Percentiles rank a stretch among this genome's conserved stretches.
phyloP scores from a whole-genome alignment of 2,113 vertebrate genomes.

The Nothobranchius furzeri region DNA sequence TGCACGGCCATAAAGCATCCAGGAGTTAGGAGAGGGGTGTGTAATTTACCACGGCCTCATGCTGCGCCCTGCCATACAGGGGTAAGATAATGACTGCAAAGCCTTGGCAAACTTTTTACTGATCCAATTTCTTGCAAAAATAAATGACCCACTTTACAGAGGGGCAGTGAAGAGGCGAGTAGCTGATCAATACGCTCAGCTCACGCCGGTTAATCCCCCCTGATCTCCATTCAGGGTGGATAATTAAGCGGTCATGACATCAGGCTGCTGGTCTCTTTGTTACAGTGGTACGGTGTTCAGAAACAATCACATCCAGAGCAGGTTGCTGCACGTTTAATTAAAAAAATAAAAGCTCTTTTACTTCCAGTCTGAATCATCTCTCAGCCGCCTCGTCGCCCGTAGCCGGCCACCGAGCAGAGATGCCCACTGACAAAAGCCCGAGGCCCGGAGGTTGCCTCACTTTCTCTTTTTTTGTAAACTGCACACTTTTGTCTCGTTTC shows the following conservation, averaged over 20 bases:
- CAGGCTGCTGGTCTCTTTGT: constrained; percentile 26
- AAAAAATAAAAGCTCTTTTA: constrained; percentile 20
- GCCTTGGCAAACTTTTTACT: constrained; percentile 77
- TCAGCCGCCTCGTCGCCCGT: constrained; percentile 32
- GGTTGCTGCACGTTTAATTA: constrained; percentile 37
- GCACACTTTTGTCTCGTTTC: constrained; percentile 81
- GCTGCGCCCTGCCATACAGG: constrained; percentile 73
- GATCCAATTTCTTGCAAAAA: constrained; percentile 70
- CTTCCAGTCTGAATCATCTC: constrained; percentile 55
- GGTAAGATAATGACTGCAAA: constrained; percentile 78
- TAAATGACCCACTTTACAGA: constrained; percentile 80
- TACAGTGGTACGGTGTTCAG: constrained; percentile 12
- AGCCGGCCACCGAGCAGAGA: constrained; percentile 69
- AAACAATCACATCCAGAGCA: constrained; percentile 36
- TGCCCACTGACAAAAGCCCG: constrained; percentile 74
- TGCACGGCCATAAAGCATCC: constrained; percentile 78
- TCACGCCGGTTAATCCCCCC: constrained; percentile 25
- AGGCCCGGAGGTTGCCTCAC: constrained; percentile 79
- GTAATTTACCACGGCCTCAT: constrained; percentile 79
- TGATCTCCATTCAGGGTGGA: constrained; percentile 37
- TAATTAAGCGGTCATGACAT: constrained; percentile 26
- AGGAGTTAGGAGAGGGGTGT: constrained; percentile 76
- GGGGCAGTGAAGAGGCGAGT: constrained; percentile 41
- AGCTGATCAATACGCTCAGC: constrained; percentile 64
- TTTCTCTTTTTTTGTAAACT: constrained; percentile 71